These are phyloP conservation scores for Enteromius thamalakanensis DNA, from an alignment of 2,797 vertebrate genomes.

Conservation along the genomic window DNA sequence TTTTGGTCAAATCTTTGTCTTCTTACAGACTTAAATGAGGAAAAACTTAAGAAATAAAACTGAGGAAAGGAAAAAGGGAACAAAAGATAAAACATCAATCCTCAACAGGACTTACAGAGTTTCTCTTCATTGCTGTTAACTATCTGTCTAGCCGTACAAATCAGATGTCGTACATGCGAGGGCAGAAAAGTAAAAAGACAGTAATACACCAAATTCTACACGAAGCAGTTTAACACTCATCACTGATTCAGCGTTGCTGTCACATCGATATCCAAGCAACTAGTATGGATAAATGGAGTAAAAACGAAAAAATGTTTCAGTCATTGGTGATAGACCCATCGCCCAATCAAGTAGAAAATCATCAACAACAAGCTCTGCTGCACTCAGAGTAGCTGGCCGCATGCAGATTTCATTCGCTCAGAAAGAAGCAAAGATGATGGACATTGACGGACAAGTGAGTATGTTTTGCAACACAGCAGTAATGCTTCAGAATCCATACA, in stretches of 20 bases:
- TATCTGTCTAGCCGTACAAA: no score
- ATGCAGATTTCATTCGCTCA: background rate
- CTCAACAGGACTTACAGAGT: no score
- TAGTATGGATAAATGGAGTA: background rate
- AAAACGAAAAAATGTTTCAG: background rate
- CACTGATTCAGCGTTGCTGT: background rate
- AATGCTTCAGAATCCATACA: background rate
- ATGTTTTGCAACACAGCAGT: background rate
- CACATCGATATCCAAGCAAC: background rate
- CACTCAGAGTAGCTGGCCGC: background rate
- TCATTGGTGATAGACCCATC: background rate
- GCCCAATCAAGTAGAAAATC: background rate
- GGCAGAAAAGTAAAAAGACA: background rate
- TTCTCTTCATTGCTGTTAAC: no score
- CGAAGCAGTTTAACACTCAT: background rate
- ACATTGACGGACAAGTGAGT: constrained; percentile 6
- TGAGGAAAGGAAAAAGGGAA: background rate
- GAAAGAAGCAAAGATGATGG: background rate
- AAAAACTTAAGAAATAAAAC: background rate
- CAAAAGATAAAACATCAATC: no score
- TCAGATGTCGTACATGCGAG: no score
- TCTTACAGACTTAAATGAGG: constrained; percentile 1
- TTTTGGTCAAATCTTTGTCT: background rate
- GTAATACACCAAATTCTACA: background rate
- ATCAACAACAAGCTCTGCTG: background rate